Evolutionary conservation across 2,797 vertebrate species (phyloP), one percentile per base, ranked within the genome.

Genomic region (Rallus crepitans): DNA sequence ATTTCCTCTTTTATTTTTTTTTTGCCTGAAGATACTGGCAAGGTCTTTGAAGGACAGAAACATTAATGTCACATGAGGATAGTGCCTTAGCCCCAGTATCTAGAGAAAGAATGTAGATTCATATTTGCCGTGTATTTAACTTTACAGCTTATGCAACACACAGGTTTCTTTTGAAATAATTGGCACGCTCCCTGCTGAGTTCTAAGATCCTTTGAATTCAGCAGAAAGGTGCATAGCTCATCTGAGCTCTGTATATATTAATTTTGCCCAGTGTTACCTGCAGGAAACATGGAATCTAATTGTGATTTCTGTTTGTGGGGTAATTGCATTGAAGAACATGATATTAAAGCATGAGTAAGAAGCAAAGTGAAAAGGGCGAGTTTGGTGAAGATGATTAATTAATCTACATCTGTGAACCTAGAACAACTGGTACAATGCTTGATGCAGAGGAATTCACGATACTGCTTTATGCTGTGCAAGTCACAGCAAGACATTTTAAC

Each of bases 141-240:
- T 84, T 79, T 72, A 53, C 9, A n/a, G 25, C 81, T 93, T 70
- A 80, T 79, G 8, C 39, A 72, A 70, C 5, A 55, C 1, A 2
- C 18, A 25, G 10, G 7, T 87, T 94, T 76, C 9, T 12, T 92
- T 72, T 87, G 39, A 94, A 92, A 89, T 95, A 94, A 95, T 84
- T 93, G 70, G 37, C 25, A n/a, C 52, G 59, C 31, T 87, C 31
- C 90, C 77, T 78, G 47, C 65, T 61, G 83, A 89, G 80, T 88
- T 96, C 61, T 93, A 87, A 94, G 73, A 39, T 39, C 31, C 80
- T 94, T 92, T 92, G 82, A 93, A 89, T 95, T 71, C 48, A 93
- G 27, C 25, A 89, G 69, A 82, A 79, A 84, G 10, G 12, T 53
- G 52, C 21, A 5, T 48, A 82, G 19, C 52, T 82, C 35, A 66